A percentile compares a stretch with the other conserved stretches of the same genome.
Conservation (phyloP, 2,888 invertebrate species). For the Bibio marci region DNA sequence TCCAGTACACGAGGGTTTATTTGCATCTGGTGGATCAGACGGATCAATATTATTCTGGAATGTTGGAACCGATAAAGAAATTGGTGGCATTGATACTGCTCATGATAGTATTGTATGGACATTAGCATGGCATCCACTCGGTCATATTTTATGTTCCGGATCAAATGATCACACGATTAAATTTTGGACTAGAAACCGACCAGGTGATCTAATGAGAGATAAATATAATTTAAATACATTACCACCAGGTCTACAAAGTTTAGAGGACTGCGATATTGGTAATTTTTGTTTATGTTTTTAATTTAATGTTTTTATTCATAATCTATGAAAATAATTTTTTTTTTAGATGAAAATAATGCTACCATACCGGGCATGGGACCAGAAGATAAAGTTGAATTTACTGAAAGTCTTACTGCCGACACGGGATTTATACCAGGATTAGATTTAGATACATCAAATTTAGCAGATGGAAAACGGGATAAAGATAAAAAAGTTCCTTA, state of each 20-base stretch:
- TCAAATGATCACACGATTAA: constrained; percentile 99
- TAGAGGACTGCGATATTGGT: constrained; percentile 54
- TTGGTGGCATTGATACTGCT: constrained; percentile 77
- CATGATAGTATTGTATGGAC: constrained; percentile 99
- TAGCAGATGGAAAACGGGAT: constrained; percentile 50
- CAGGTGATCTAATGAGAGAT: constrained; percentile 96
- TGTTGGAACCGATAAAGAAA: constrained; percentile 45
- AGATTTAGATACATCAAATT: constrained; percentile 53
- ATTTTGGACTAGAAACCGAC: constrained; percentile 98
- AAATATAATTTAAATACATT: constrained; percentile 91
- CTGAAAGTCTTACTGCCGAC: constrained; percentile 40
- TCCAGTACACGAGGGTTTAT: constrained; percentile 91
- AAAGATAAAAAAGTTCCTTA: constrained; percentile 78
- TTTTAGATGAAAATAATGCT: constrained; percentile 54
- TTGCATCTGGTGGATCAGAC: constrained; percentile 97
- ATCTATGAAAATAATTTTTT: constrained; percentile 11
- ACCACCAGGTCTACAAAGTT: constrained; percentile 59
- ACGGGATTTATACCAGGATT: constrained; percentile 62
- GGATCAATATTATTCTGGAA: constrained; percentile 98
- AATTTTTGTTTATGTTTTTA: constrained; percentile 11
- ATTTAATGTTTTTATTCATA: constrained; percentile 4
- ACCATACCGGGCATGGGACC: constrained; percentile 96
- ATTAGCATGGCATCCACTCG: constrained; percentile 97
- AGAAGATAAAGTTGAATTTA: constrained; percentile 75
- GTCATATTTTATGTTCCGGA: constrained; percentile 95